Evolutionary conservation across 2,888 invertebrate genomes (phyloP).

Genomic region (Cephus pulcher): DNA sequence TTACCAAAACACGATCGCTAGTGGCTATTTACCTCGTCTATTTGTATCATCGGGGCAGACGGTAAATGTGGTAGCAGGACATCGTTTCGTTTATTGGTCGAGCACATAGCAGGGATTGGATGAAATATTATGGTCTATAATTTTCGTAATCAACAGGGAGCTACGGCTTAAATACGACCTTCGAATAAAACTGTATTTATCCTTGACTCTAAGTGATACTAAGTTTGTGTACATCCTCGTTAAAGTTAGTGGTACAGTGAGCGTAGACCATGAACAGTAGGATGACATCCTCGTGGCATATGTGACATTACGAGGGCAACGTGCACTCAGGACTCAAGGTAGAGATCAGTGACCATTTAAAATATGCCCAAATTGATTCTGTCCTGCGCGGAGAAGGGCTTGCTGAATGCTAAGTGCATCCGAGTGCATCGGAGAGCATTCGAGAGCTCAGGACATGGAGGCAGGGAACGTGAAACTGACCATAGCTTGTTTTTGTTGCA

Average conservation of each 20-base stretch:
- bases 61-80: neutral
- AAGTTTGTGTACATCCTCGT: neutral
- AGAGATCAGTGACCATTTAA: constrained; percentile 14
- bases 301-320: neutral
- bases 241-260: neutral
- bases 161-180: neutral
- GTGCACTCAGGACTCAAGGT: neutral
- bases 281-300: neutral
- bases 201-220: neutral
- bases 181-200: neutral
- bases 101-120: neutral
- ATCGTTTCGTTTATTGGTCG: neutral
- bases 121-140: neutral
- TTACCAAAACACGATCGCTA: too few species aligned
- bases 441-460: neutral
- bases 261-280: neutral
- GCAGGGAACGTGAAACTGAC: neutral
- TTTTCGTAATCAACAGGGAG: neutral
- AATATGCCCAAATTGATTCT: constrained; percentile 12
- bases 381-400: neutral
- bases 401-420: neutral
- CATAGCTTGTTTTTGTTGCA: constrained; percentile 66
- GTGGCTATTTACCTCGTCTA: too few species aligned
- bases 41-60: neutral
- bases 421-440: neutral